Conservation (phyloP, 2,888 invertebrate species). For the Hemithea aestivaria region DNA sequence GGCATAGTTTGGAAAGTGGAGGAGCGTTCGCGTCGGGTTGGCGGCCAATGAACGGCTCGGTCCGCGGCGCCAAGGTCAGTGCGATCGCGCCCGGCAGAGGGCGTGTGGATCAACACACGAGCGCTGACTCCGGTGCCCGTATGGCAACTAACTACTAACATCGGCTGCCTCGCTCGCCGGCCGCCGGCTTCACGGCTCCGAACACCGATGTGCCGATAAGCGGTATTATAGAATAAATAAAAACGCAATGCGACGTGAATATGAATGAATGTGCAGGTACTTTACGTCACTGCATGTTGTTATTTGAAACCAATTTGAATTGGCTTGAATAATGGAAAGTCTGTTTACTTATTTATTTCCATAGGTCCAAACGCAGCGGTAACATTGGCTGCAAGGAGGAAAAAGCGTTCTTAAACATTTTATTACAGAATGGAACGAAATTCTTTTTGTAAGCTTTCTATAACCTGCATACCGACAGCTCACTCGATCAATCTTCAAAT, state of each 20-base stretch:
- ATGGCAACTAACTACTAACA: constrained; percentile 74
- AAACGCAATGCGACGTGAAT: constrained; percentile 61
- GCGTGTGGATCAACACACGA: constrained; percentile 49
- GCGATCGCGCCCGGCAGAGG: constrained; percentile 52
- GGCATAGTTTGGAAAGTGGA: constrained; percentile 59
- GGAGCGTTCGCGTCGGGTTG: constrained; percentile 56
- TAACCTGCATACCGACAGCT: background rate
- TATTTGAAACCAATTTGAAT: constrained; percentile 5
- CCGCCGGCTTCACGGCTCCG: constrained; percentile 31
- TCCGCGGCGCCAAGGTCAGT: constrained; percentile 33
- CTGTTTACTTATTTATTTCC: too few species aligned
- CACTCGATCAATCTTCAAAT: background rate
- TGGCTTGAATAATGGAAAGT: background rate
- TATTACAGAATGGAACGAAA: too few species aligned
- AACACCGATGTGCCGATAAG: constrained; percentile 68
- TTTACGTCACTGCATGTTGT: constrained; percentile 40
- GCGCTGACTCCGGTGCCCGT: constrained; percentile 64
- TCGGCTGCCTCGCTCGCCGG: constrained; percentile 31
- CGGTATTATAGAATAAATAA: constrained; percentile 71
- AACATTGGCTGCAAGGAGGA: too few species aligned
- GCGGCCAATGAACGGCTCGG: constrained; percentile 73
- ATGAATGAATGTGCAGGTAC: constrained; percentile 60
- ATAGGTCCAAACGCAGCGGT: too few species aligned
- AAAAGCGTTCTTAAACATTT: too few species aligned
- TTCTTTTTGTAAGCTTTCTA: too few species aligned